Percentiles rank a stretch among this genome's conserved stretches.
Evolutionary conservation across 2,113 vertebrate genomes (phyloP).

Genomic region (Sceloporus undulatus): DNA sequence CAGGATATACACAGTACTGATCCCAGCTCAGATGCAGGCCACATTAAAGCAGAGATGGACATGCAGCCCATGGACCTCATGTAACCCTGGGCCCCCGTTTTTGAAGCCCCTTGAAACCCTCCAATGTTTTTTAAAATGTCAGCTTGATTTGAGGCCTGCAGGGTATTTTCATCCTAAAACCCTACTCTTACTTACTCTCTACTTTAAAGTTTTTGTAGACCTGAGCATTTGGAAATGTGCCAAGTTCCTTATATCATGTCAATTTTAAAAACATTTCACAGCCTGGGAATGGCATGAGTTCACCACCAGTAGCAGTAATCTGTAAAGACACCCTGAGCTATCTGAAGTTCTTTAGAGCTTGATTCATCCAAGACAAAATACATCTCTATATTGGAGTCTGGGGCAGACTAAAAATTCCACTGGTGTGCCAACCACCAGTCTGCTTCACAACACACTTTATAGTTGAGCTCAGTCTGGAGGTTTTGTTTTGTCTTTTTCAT

Average conservation of each 20-base stretch:
- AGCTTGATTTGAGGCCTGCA: too few species aligned
- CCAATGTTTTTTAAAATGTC: too few species aligned
- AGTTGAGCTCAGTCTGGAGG: background rate
- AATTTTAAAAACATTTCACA: background rate
- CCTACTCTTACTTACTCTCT: too few species aligned
- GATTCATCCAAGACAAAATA: background rate
- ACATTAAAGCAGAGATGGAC: background rate
- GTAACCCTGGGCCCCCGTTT: too few species aligned
- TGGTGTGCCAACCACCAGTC: too few species aligned
- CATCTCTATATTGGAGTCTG: background rate
- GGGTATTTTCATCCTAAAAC: too few species aligned
- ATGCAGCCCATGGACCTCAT: too few species aligned
- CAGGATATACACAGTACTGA: background rate
- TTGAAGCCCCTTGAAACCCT: too few species aligned
- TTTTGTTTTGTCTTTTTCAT: background rate
- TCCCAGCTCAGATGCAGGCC: background rate
- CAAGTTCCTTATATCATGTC: too few species aligned
- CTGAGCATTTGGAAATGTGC: background rate
- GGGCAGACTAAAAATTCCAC: background rate
- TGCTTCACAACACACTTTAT: background rate
- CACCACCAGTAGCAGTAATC: background rate
- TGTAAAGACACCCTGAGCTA: background rate
- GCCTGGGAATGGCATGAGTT: background rate
- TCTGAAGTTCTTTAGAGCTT: background rate
- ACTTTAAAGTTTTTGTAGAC: too few species aligned